Evolutionary conservation across 2,797 vertebrate genomes (phyloP), one percentile per base, ranked within the genome.

Genomic region (Danio albolineatus): DNA sequence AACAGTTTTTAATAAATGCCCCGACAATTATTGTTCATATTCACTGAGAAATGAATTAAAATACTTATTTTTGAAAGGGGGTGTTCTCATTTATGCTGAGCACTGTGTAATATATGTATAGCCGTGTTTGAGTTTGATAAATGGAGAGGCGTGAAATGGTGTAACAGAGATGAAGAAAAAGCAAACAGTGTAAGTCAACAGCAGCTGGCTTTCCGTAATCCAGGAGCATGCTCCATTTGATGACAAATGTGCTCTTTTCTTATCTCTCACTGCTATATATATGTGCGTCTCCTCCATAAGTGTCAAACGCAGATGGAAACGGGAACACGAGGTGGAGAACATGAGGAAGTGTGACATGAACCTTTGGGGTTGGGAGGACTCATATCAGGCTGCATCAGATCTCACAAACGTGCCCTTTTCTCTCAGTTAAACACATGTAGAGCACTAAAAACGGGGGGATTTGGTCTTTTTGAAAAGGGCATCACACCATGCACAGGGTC

Each of bases 341-440:
- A 89, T 89, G 85, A 85, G 16, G 65, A 74, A 81, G 76, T 70
- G 65, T 74, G 76, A 79, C 70, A 53, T 14, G 14, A 76, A 78
- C 78, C 75, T 83, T 71, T 54, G 53, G 72, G 80, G 86, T 72
- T 69, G 59, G 49, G 21, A 79, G 19, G n/a, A 73, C 49, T 56
- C 28, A 78, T 43, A 79, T 79, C 69, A 79, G 21, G n/a, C 49
- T 6, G 80, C 87, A 91, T 89, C 91, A 89, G 83, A 89, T 94
- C 92, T 92, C 87, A 89, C 91, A 86, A 89, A 86, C 85, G 86
- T 92, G 90, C 87, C 90, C 91, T 92, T 94, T 93, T 88, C 84
- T 90, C 91, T 91, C 90, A 92, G 88, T 91, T 92, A 91, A 88
- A 82, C 88, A 82, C 86, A 14, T 49, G 19, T 54, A 43, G 90